Conservation (phyloP, 2,113 vertebrate genomes). For the Bucco capensis region DNA sequence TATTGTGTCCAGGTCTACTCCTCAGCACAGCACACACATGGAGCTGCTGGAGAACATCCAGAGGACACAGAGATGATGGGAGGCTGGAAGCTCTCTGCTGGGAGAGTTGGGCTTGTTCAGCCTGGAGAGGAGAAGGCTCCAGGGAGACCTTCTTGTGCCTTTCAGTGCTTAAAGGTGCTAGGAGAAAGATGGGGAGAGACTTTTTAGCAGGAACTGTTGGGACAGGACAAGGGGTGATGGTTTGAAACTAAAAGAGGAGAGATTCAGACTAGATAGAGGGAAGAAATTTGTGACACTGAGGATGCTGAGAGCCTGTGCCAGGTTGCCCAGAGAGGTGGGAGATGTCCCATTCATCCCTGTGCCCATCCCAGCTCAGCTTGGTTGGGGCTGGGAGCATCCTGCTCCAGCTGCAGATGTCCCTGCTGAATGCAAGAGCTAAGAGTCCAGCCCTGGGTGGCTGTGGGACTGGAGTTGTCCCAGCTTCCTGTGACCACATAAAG, state of each 20-base stretch:
- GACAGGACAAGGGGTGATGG: background rate
- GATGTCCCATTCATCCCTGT: background rate
- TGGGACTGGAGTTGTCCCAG: accelerated
- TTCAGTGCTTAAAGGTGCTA: background rate
- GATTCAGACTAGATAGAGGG: background rate
- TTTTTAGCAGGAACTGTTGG: background rate
- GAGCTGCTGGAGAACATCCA: background rate
- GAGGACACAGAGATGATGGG: background rate
- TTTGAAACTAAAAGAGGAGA: background rate
- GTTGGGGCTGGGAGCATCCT: too few species aligned
- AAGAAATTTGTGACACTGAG: background rate
- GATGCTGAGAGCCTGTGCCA: background rate
- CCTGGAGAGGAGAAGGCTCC: background rate
- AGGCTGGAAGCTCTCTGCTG: background rate
- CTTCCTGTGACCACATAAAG: background rate
- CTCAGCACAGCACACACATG: background rate
- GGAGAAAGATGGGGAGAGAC: background rate
- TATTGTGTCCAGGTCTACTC: background rate
- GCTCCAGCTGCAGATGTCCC: too few species aligned
- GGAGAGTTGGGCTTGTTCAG: background rate
- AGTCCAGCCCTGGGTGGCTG: background rate
- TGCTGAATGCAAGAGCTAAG: too few species aligned
- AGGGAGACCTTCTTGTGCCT: background rate
- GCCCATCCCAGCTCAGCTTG: too few species aligned
- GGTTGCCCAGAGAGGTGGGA: background rate